Conservation (phyloP, 2,113 vertebrate genomes). For the Hylia prasina region DNA sequence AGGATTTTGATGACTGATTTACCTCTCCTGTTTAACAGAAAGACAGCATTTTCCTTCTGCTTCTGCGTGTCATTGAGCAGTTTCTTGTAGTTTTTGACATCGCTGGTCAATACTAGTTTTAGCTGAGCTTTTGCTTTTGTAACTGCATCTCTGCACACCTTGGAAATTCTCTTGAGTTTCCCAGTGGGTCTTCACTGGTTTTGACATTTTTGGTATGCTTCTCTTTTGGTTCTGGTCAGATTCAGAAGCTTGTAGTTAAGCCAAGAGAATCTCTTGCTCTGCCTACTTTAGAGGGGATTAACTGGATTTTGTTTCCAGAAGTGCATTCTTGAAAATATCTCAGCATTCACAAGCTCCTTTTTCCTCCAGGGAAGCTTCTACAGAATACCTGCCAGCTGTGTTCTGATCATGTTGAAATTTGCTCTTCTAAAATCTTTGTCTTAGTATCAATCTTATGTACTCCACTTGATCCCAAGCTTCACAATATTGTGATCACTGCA, state of each 20-base stretch:
- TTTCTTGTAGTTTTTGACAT: not conserved
- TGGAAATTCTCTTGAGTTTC: not conserved
- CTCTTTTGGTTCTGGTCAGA: not conserved
- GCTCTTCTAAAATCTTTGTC: not conserved
- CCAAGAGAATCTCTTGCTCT: not conserved
- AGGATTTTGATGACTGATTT: not conserved
- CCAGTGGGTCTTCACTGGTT: not conserved
- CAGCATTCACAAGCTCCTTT: not conserved
- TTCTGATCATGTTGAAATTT: not conserved
- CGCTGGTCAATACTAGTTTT: not conserved
- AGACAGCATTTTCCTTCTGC: not conserved
- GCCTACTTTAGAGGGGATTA: not conserved
- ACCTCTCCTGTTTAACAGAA: not conserved
- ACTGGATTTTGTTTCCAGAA: not conserved
- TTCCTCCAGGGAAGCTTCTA: not conserved
- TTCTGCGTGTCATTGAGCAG: not conserved
- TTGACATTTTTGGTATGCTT: not conserved
- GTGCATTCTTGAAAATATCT: not conserved
- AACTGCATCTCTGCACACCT: not conserved
- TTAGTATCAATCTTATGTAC: not conserved
- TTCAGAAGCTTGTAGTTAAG: not conserved
- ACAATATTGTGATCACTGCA: not conserved
- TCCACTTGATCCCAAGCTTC: not conserved
- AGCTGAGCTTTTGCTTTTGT: not conserved
- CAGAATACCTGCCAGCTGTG: not conserved